Evolutionary conservation across 2,797 vertebrate genomes (phyloP), one percentile per base, ranked within the genome.

Genomic region (Sparidentex hasta): DNA sequence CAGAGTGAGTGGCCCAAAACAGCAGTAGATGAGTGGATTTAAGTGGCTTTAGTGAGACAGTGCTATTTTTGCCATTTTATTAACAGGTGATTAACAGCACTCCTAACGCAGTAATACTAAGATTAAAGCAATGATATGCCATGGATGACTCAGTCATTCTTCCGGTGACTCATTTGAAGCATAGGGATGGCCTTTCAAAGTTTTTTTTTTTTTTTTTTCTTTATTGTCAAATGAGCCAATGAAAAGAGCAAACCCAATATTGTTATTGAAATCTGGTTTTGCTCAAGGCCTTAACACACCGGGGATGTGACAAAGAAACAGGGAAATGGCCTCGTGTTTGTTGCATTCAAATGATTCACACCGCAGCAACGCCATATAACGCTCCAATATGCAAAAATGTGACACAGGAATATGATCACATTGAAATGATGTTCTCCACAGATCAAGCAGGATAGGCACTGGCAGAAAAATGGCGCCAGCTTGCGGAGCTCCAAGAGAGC

Each of bases 11-110:
- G 65, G 65, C 54, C 38, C 7, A 54, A 21, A 77, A 55, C 55
- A 62, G 23, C 74, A 78, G 74, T 56, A 78, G 41, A 77, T 63
- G 13, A 76, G 74, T 71, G 62, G 41, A 68, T 33, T 48, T 51
- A 18, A 82, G 59, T 38, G 65, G 59, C 56, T 74, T 74, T 55
- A 44, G 54, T 65, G 56, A 77, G 11, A 59, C 54, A 44, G 41
- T 67, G 58, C 13, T 17, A 18, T 64, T 73, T 71, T 65, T 6
- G 3, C 48, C 1, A 11, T 72, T 74, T 74, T 64, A 65, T 78
- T 61, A 58, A 59, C 27, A 56, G 11, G 13, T 73, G 20, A 65
- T 81, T 65, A 68, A 46, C 5, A 59, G 38, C 38, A 48, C 38
- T 56, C 43, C 44, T 46, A 46, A 54, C 43, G 11, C 46, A 29